Evolutionary conservation across 2,113 vertebrate species (phyloP).

Genomic region (Gnathonemus longibarbis): DNA sequence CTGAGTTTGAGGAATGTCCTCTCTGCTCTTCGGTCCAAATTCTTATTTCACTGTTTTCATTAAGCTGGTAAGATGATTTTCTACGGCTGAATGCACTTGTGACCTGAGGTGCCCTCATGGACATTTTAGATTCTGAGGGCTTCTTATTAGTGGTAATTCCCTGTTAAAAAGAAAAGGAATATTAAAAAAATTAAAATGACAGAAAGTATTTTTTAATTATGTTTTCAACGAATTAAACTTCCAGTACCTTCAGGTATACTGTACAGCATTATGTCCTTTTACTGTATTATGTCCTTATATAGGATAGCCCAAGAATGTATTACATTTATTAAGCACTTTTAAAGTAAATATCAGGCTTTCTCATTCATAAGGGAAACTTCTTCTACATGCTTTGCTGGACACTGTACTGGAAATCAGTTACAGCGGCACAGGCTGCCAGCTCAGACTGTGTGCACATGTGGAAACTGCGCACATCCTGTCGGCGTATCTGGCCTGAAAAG

Average conservation of each 20-base stretch:
- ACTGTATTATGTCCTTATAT: background rate
- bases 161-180: background rate
- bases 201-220: background rate
- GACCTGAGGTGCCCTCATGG: background rate
- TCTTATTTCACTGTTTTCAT: background rate
- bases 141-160: background rate
- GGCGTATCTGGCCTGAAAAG: background rate
- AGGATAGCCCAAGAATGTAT: background rate
- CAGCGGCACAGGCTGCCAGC: background rate
- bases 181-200: background rate
- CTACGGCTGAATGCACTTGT: background rate
- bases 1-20: background rate
- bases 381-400: background rate
- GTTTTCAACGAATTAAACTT: background rate
- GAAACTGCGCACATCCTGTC: background rate
- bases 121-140: background rate
- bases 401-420: background rate
- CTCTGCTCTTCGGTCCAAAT: background rate
- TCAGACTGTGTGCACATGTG: background rate
- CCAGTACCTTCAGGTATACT: background rate
- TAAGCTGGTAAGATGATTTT: conserved; percentile 9
- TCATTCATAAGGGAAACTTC: background rate
- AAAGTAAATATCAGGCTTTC: background rate
- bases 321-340: background rate
- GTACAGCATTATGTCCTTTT: background rate